Base-by-base conservation (phyloP, 1,140 invertebrate species). In the Sipha flava region DNA sequence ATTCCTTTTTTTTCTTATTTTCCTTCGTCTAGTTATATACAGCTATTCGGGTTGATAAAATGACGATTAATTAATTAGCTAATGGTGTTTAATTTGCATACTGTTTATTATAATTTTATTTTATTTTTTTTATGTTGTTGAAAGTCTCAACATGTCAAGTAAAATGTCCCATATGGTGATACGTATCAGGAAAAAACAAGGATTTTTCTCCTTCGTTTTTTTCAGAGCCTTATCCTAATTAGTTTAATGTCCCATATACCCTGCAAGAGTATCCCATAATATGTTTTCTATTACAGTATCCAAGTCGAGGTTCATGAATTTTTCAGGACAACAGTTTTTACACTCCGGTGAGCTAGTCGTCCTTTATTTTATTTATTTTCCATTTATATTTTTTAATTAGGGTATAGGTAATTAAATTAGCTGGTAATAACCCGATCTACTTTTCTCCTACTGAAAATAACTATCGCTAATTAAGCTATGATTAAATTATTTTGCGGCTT, bases 271-370 rank as follows among this genome's bases (percentile, higher is more conserved):
- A 43, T 23, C 10, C 34, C 62, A 4, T 72, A 29, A 72, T 72
- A 49, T 72, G 37, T 49, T 72, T 72, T 72, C 47, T 49, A 72
- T 72, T 49, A 72, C n/a, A 72, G 47, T 31, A 72, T 49, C 18
- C 45, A 21, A 47, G 68, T 72, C 4, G 16, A 72, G 68, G 64
- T 66, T 66, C 37, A 66, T 66, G 34, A 40, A 66, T 66, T 72
- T 72, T 72, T 49, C 29, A 49, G 68, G 45, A 72, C 68, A 72
- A 72, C 68, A 34, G 43, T 72, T 72, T 72, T 72, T 72, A 49
- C 68, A 72, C 43, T 72, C 43, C 31, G 23, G 40, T 52, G 45
- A 72, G 43, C 49, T 31, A 72, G 10, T 31, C 1, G 16, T 62
- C 16, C n/a, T 47, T 43, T 43, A 21, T 66, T 66, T 66, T 66